Evolutionary conservation across 1,140 invertebrate genomes (phyloP).

Genomic region (Ceratina japonica): DNA sequence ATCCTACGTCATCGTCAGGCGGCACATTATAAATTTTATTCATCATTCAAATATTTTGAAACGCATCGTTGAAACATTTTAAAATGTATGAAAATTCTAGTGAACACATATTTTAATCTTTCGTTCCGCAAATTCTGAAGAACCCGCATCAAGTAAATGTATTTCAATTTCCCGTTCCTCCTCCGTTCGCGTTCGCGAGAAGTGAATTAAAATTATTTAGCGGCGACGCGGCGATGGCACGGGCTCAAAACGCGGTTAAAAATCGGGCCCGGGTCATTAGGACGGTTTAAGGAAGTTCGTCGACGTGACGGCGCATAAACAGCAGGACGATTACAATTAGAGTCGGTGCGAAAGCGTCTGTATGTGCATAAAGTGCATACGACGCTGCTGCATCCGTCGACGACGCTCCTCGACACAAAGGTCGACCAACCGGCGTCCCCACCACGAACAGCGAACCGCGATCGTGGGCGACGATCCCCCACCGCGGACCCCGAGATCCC

Average conservation of each 20-base stretch:
- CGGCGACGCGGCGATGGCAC: too few relatives aligned
- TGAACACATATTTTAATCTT: too few relatives aligned
- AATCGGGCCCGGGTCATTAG: neutral
- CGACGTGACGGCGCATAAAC: neutral
- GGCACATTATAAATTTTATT: neutral
- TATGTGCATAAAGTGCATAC: neutral
- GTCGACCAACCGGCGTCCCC: constrained; percentile 54
- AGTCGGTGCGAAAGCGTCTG: neutral
- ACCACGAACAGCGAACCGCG: constrained; percentile 45
- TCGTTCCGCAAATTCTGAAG: too few relatives aligned
- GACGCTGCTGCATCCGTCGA: constrained; percentile 41
- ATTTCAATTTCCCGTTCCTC: too few relatives aligned
- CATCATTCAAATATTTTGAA: constrained; percentile 1
- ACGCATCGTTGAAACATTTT: too few relatives aligned
- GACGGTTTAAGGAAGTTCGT: neutral
- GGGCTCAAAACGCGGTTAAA: neutral
- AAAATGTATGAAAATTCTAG: neutral
- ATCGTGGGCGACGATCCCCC: constrained; percentile 39
- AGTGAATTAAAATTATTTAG: too few relatives aligned
- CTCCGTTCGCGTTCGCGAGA: too few relatives aligned
- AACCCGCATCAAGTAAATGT: too few relatives aligned
- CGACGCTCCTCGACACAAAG: too few relatives aligned
- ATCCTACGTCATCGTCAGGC: constrained; percentile 1
- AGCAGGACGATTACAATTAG: constrained; percentile 17
- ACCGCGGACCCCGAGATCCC: constrained; percentile 53